phyloP scores from a whole-genome alignment of 2,113 vertebrate genomes.

The Zapus hudsonius region DNA sequence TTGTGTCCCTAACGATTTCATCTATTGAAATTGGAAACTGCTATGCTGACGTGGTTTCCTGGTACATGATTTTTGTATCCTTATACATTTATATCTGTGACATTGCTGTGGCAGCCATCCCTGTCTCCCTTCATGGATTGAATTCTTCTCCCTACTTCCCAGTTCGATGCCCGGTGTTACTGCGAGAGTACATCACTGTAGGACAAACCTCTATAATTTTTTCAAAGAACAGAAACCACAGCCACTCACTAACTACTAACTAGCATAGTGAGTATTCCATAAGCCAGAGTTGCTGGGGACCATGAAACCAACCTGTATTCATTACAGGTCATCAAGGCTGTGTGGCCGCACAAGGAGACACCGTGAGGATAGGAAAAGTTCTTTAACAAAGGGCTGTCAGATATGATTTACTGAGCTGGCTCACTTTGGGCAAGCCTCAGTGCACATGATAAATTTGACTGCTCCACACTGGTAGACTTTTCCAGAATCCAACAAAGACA shows the following conservation, averaged over 20 bases:
- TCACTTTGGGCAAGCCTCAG: conserved; percentile 78
- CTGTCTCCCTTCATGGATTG: neutral
- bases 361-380: conserved; percentile 59
- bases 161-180: neutral
- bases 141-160: neutral
- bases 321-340: no score
- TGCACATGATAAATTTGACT: conserved; percentile 80
- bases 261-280: neutral
- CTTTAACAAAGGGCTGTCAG: conserved; percentile 84
- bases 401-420: conserved; percentile 82
- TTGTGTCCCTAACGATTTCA: neutral
- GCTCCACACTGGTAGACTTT: conserved; percentile 78
- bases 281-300: neutral
- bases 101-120: neutral
- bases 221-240: neutral
- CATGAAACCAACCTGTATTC: conserved; percentile 36
- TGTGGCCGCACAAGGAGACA: neutral
- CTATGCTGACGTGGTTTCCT: neutral
- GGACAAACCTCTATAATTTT: neutral
- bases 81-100: neutral
- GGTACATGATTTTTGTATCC: neutral
- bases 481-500: conserved; percentile 80
- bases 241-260: no score
- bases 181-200: neutral
- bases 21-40: neutral